phyloP scores from a whole-genome alignment of 2,888 invertebrate species.

The Ichneumon xanthorius region DNA sequence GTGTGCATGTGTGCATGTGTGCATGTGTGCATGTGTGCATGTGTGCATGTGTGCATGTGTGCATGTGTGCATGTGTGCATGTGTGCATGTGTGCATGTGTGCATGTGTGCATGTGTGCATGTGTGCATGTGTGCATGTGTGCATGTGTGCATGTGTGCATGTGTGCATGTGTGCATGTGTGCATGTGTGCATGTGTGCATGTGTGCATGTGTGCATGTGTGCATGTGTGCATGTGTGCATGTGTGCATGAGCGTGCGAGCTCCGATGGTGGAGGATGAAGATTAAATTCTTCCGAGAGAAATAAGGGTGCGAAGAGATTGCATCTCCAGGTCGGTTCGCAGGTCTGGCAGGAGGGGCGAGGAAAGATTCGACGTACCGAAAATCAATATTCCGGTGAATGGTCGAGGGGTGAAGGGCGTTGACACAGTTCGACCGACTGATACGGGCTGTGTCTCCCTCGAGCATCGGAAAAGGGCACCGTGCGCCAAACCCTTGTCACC shows the following conservation, averaged over 20 bases:
- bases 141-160: too few species aligned
- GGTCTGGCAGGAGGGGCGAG: constrained; percentile 13
- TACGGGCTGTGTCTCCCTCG: constrained; percentile 65
- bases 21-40: not conserved
- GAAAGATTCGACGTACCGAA: constrained; percentile 28
- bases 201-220: too few species aligned
- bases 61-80: too few species aligned
- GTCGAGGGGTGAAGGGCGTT: constrained; percentile 31
- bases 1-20: too few species aligned
- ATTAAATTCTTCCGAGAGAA: constrained; percentile 21
- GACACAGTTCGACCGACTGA: constrained; percentile 15
- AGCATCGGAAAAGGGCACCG: constrained; percentile 63
- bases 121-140: too few species aligned
- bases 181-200: not conserved
- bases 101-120: not conserved
- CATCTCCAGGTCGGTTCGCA: not conserved
- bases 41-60: not conserved
- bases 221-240: not conserved
- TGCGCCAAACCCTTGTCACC: constrained; percentile 63
- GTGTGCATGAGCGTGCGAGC: not conserved
- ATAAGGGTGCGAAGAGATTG: constrained; percentile 14
- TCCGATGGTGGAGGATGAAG: not conserved
- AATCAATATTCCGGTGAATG: constrained; percentile 46
- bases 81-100: too few species aligned
- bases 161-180: not conserved